Evolutionary conservation across 2,888 invertebrate species (phyloP), one percentile per base, ranked within the genome.

Genomic region (Orchesella flavescens): DNA sequence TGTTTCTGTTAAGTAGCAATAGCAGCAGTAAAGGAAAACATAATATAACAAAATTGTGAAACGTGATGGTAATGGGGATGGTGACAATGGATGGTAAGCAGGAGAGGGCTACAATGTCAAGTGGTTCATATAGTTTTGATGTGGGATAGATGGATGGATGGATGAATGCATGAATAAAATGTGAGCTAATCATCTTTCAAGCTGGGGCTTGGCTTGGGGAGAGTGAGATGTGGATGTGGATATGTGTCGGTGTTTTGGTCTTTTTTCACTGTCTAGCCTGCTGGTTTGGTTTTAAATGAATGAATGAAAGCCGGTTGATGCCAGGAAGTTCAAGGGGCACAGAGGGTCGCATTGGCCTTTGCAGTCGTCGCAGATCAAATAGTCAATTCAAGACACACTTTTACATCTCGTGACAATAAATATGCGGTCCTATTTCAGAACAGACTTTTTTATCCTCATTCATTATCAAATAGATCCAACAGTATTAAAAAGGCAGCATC

Each of bases 171-270:
- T 78, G 78, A 72, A 73, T 79, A 79, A 79, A 79, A 72, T 79
- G 79, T 55, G 65, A 79, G 72, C 79, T 72, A 79, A 79, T 79
- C 79, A 79, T 79, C 65, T n/a, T n/a, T 66, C 63, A 65, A 17
- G 77, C 69, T 13, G n/a, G n/a, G 17, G 46, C n/a, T n/a, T n/a
- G n/a, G n/a, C n/a, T n/a, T n/a, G n/a, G n/a, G n/a, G n/a, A n/a
- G n/a, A n/a, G n/a, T n/a, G n/a, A n/a, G n/a, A n/a, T n/a, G n/a
- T n/a, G 43, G 53, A 13, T 44, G n/a, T 21, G 46, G 44, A 59
- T n/a, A 76, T 13, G 63, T 46, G 71, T 53, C 69, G 49, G 71
- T 71, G 49, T 69, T 66, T 34, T 34, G 7, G 34, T 7, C 7
- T 34, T 34, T 34, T n/a, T n/a, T n/a, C n/a, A n/a, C n/a, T n/a